Conservation (phyloP, 2,113 vertebrate genomes). For the Conger conger region DNA sequence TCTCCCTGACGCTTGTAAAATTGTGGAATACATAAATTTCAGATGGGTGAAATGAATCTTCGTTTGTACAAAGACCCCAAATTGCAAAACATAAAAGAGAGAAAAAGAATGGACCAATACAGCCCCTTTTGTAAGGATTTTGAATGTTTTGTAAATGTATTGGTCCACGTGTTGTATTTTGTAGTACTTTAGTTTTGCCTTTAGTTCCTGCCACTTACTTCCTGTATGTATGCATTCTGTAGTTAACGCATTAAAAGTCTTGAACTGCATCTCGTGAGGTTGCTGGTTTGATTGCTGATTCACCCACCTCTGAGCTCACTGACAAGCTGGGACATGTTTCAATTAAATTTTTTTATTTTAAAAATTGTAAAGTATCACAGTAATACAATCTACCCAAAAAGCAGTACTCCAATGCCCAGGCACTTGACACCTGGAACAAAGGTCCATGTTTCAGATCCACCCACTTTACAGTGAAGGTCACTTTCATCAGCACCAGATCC, state of each 20-base stretch:
- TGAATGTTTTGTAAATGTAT: conserved; percentile 96
- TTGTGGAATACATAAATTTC: conserved; percentile 70
- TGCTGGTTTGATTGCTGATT: conserved; percentile 35
- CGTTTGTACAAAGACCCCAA: conserved; percentile 80
- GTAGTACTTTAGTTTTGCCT: conserved; percentile 92
- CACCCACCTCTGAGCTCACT: not conserved
- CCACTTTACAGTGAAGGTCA: not conserved
- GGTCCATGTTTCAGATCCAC: not conserved
- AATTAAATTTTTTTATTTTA: not conserved
- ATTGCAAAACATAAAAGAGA: conserved; percentile 70
- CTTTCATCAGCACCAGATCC: not conserved
- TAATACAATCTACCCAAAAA: not conserved
- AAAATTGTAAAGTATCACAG: not conserved
- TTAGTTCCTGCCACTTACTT: conserved; percentile 88
- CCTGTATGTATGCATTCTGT: conserved; percentile 91
- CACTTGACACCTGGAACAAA: not conserved
- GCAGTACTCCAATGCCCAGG: not conserved
- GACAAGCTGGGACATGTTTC: not conserved
- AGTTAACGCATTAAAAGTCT: conserved; percentile 91
- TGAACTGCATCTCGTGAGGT: conserved; percentile 64
- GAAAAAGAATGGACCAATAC: conserved; percentile 83
- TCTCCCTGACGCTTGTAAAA: conserved; percentile 80
- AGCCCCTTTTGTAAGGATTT: conserved; percentile 95
- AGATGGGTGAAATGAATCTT: conserved; percentile 68
- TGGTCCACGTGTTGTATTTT: conserved; percentile 96